Conservation (phyloP, 53 echinoderm and acorn worm genomes). For the Zoroaster sp. region DNA sequence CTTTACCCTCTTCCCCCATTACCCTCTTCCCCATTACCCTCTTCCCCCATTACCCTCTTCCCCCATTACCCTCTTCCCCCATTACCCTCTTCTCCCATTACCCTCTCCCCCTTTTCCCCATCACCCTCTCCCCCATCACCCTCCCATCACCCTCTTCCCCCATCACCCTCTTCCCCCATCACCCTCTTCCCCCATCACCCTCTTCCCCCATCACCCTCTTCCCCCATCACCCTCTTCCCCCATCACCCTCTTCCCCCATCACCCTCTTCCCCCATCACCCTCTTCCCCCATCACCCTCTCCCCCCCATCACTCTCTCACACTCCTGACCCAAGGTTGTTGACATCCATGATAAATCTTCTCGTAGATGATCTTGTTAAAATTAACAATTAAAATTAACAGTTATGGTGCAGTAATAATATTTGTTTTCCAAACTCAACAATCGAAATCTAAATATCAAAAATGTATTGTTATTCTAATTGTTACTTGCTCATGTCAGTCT, state of each 20-base stretch:
- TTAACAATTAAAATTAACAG: too few relatives aligned
- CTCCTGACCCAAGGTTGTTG: too few relatives aligned
- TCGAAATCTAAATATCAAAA: too few relatives aligned
- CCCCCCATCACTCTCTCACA: neutral
- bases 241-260: too few relatives aligned
- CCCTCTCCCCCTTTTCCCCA: neutral
- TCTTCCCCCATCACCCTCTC: neutral
- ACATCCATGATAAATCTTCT: neutral
- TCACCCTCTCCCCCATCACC: neutral
- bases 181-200: neutral
- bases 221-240: too few relatives aligned
- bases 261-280: too few relatives aligned
- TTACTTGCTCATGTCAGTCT: too few relatives aligned
- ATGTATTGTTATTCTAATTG: too few relatives aligned
- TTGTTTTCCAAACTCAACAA: too few relatives aligned
- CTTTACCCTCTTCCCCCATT: neutral
- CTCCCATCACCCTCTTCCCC: neutral
- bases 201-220: too few relatives aligned
- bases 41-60: neutral
- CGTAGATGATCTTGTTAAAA: neutral
- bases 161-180: neutral
- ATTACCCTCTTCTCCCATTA: neutral
- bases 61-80: neutral
- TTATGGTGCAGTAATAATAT: too few relatives aligned
- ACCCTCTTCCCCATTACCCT: neutral